Base-by-base conservation (phyloP, 1,140 invertebrate species). In the Linepithema humile region DNA sequence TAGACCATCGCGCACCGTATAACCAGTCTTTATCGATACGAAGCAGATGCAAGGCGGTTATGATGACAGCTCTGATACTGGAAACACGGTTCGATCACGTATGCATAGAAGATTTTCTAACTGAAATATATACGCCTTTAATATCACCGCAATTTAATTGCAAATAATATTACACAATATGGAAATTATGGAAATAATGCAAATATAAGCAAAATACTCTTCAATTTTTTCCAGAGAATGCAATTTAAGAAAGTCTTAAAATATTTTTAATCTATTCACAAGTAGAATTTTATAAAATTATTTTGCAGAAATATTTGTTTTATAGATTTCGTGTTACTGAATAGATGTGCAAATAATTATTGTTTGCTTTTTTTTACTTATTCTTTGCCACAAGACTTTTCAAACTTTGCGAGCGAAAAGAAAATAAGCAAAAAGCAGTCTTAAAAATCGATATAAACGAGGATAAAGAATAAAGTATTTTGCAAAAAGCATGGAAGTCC, bases 1-100 rank as follows among this genome's bases (percentile, higher is more conserved):
- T 88, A 86, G 48, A 88, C 60, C 83, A 43, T 70, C 50, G 60
- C 50, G 60, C n/a, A 15, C 59, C 29, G 70, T 60, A 60, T 23
- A 86, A 78, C 85, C 82, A 67, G 82, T 69, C 82, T 40, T 83
- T 87, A 87, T 88, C 60, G 85, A 88, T 87, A 87, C 83, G 60
- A 64, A 70, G 55, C 78, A 74, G 83, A 88, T 88, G 74, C 62
- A 85, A 32, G 67, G 57, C 12, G n/a, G n/a, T n/a, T n/a, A 12
- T 64, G 83, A 88, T 82, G 75, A 88, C 59, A 62, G 62, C 57
- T 23, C 53, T 57, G 72, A 88, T 55, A 53, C 35, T 35, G 10
- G 23, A 15, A 35, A 29, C 3, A 53, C 45, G 23, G 26, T 50
- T 85, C 60, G 29, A 17, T 80, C 53, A 45, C 32, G 29, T 60